These are phyloP conservation scores for Capreolus pygargus DNA, from an alignment of 2,113 vertebrate species.

Conservation along the genomic window DNA sequence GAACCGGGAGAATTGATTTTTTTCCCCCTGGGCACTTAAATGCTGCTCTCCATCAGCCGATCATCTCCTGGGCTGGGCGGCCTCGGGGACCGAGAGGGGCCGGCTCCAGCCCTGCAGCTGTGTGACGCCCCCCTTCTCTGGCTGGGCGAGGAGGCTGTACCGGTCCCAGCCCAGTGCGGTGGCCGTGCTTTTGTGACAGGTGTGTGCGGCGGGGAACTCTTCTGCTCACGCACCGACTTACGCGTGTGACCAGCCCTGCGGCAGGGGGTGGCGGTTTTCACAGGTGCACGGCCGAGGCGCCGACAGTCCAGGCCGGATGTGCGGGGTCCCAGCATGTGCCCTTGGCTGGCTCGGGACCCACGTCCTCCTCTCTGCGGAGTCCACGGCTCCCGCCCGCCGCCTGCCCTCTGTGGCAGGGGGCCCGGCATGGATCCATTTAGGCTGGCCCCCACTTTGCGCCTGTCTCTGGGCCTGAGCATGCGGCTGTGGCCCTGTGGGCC, in stretches of 20 bases:
- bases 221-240: neutral
- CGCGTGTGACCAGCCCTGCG: neutral
- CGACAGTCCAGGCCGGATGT: neutral
- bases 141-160: neutral
- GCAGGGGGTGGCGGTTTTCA: neutral
- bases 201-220: neutral
- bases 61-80: neutral
- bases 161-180: neutral
- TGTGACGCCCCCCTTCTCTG: neutral
- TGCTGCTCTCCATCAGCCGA: constrained; percentile 14
- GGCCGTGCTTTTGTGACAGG: neutral
- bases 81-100: neutral
- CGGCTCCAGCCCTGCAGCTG: neutral
- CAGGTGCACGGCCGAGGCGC: fast-evolving
- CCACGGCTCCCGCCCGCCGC: neutral
- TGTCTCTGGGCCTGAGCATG: neutral
- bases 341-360: neutral
- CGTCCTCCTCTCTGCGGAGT: too few species aligned
- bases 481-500: neutral
- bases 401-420: neutral
- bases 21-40: neutral
- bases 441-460: fast-evolving
- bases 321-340: too few species aligned
- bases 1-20: constrained; percentile 15
- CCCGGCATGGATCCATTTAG: fast-evolving